phyloP scores from a whole-genome alignment of 2,888 invertebrate genomes.

The Willowsia nigromaculata region DNA sequence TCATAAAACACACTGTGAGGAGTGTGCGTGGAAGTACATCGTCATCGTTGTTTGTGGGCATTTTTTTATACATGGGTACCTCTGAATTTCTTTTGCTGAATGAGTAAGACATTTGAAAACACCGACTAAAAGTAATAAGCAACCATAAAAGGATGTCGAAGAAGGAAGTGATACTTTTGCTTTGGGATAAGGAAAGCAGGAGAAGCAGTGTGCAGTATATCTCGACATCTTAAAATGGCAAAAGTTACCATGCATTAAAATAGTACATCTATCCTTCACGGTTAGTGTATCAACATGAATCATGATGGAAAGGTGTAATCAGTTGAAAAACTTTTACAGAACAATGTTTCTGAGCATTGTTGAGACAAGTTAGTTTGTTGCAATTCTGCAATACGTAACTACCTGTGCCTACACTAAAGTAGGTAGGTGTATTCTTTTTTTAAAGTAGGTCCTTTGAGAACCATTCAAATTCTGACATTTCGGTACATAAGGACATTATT shows the following conservation, averaged over 20 bases:
- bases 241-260: no score
- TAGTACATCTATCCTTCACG: no score
- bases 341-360: no score
- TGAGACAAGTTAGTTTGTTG: not conserved
- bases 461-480: not conserved
- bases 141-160: no score
- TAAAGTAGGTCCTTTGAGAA: slow-evolving; percentile 23
- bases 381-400: not conserved
- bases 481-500: not conserved
- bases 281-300: no score
- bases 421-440: not conserved
- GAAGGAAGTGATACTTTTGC: not conserved
- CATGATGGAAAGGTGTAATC: no score
- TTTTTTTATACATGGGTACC: not conserved
- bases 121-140: slow-evolving; percentile 3
- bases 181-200: not conserved
- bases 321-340: no score
- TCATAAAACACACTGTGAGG: not conserved
- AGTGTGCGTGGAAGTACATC: not conserved
- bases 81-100: not conserved
- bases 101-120: not conserved
- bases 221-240: no score
- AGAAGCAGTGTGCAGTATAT: not conserved
- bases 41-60: not conserved
- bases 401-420: not conserved